These are phyloP conservation scores for Hybos culiciformis DNA, from an alignment of 2,888 invertebrate genomes.

Conservation along the genomic window DNA sequence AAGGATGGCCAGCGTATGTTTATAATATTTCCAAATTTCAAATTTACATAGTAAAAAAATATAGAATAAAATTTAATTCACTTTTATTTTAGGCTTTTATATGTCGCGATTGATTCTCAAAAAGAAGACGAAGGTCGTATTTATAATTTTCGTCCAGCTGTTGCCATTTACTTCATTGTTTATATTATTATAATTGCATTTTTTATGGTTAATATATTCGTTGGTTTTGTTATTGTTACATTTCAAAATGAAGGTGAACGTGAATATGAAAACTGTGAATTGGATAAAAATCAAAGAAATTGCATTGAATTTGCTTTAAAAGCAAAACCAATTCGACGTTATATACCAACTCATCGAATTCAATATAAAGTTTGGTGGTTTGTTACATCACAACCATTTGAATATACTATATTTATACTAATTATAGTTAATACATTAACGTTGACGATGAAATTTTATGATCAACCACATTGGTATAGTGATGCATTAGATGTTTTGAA, in stretches of 20 bases:
- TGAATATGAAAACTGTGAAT: slow-evolving; percentile 97
- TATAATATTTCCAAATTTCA: slow-evolving; percentile 28
- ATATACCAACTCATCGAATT: slow-evolving; percentile 96
- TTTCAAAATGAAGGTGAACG: slow-evolving; percentile 99
- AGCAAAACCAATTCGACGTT: slow-evolving; percentile 78
- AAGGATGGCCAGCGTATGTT: slow-evolving; percentile 93
- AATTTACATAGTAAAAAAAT: neutral
- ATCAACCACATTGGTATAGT: slow-evolving; percentile 71
- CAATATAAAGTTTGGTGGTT: slow-evolving; percentile 98
- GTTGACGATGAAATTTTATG: slow-evolving; percentile 93
- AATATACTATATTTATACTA: slow-evolving; percentile 93
- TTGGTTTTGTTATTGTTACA: slow-evolving; percentile 99
- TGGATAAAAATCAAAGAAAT: slow-evolving; percentile 97
- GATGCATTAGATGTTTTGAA: slow-evolving; percentile 83
- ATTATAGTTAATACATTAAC: slow-evolving; percentile 98
- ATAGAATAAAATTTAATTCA: neutral
- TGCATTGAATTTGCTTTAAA: slow-evolving; percentile 93
- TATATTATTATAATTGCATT: slow-evolving; percentile 99
- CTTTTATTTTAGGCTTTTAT: slow-evolving; percentile 57
- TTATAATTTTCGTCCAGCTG: slow-evolving; percentile 93
- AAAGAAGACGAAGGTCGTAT: slow-evolving; percentile 90
- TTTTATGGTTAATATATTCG: slow-evolving; percentile 99
- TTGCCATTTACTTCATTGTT: slow-evolving; percentile 97
- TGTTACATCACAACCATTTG: slow-evolving; percentile 97
- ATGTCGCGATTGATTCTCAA: slow-evolving; percentile 96